phyloP scores from a whole-genome alignment of 2,888 invertebrate species.

The Dryocosmus kuriphilus region DNA sequence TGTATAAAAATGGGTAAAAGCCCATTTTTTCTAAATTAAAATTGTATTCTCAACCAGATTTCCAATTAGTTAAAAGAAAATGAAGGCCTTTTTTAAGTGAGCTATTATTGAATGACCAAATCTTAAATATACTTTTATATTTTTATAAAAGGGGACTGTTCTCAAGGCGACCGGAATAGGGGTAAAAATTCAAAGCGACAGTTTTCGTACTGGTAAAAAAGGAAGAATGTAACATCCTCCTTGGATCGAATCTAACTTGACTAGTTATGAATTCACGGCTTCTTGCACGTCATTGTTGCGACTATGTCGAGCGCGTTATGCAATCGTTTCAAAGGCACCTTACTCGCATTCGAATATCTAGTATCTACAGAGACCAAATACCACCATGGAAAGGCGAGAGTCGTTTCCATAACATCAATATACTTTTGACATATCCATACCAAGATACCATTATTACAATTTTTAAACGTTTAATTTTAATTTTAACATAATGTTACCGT shows the following conservation, averaged over 20 bases:
- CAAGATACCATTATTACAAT: too few relatives aligned
- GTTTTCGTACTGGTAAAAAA: constrained; percentile 11
- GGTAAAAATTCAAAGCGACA: constrained; percentile 28
- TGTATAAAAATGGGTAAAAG: too few relatives aligned
- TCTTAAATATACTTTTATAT: not conserved
- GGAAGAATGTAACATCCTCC: constrained; percentile 19
- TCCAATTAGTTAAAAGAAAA: too few relatives aligned
- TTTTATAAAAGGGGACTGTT: not conserved
- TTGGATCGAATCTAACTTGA: constrained; percentile 23
- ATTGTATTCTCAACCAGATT: too few relatives aligned
- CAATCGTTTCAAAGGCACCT: constrained; percentile 60
- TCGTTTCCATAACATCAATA: constrained; percentile 35
- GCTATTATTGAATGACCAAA: not conserved
- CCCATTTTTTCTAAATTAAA: too few relatives aligned
- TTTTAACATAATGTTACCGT: too few relatives aligned
- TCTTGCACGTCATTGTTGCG: constrained; percentile 35
- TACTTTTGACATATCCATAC: not conserved
- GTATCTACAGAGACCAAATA: too few relatives aligned
- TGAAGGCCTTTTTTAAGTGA: not conserved
- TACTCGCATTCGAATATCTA: constrained; percentile 50
- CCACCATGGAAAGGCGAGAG: constrained; percentile 49
- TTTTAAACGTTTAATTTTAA: too few relatives aligned
- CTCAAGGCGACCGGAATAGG: not conserved
- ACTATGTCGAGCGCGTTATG: constrained; percentile 56
- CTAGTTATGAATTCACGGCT: constrained; percentile 40